Percentiles rank a stretch among this genome's conserved stretches.
Evolutionary conservation across 1,140 invertebrate species (phyloP).

Genomic region (Drusus annulatus): DNA sequence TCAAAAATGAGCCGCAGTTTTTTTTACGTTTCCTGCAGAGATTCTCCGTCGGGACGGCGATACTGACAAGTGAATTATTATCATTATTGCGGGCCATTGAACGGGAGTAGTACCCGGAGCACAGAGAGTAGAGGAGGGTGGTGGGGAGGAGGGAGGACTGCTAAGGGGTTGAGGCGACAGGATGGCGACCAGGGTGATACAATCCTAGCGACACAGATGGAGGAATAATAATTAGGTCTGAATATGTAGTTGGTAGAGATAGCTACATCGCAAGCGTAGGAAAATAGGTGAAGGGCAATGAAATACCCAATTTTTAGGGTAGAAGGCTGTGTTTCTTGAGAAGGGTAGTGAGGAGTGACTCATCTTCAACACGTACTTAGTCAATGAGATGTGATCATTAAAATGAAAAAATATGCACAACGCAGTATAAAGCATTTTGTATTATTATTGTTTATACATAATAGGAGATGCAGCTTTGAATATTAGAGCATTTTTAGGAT

Average conservation of each 20-base stretch:
- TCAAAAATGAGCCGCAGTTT: background rate
- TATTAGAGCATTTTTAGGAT: no score
- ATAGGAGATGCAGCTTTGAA: no score
- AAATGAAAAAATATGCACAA: no score
- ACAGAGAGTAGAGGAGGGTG: background rate
- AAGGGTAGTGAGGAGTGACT: no score
- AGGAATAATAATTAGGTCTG: conserved; percentile 9
- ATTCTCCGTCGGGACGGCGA: background rate
- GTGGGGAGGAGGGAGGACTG: background rate
- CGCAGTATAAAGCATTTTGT: no score
- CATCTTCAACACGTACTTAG: no score
- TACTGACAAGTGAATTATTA: conserved; percentile 28
- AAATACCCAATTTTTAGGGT: background rate
- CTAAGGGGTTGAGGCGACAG: conserved; percentile 14
- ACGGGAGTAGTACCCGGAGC: background rate
- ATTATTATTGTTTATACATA: no score
- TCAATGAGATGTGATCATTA: no score
- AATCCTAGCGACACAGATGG: conserved; percentile 29
- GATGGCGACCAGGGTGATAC: conserved; percentile 29
- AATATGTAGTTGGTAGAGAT: background rate
- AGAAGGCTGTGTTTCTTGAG: no score
- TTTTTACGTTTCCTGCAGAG: conserved; percentile 4
- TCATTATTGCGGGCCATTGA: conserved; percentile 16
- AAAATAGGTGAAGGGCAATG: background rate
- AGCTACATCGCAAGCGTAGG: no score